Evolutionary conservation across 2,888 invertebrate species (phyloP).

Genomic region (Agapostemon virescens): DNA sequence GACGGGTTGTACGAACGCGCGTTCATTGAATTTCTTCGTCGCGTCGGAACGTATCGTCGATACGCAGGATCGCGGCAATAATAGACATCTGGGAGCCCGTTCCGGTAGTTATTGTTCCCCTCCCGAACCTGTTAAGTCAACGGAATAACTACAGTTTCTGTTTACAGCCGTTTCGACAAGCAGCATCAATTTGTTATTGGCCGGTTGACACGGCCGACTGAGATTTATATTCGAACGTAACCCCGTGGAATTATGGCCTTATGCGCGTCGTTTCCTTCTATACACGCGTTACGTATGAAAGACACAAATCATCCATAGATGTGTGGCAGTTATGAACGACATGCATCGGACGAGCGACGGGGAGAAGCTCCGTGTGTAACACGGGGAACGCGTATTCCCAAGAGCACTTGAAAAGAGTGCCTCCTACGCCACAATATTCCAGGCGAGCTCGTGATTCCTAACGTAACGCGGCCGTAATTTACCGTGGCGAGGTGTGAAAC

Average conservation of each 20-base stretch:
- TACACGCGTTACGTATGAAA: conserved; percentile 23
- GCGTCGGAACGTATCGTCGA: background rate
- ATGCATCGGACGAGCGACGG: conserved; percentile 3
- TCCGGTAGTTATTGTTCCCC: background rate
- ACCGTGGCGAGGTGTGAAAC: background rate
- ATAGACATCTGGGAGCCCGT: background rate
- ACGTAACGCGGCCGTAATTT: conserved; percentile 6
- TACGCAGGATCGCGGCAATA: background rate
- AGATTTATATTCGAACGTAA: conserved; percentile 20
- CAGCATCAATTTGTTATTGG: conserved; percentile 27
- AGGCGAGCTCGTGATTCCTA: background rate
- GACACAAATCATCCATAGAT: conserved; percentile 51
- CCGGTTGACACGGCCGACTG: conserved; percentile 2
- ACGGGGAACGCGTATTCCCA: background rate
- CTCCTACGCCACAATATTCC: conserved; percentile 10
- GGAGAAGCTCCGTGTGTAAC: background rate
- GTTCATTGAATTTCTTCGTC: background rate
- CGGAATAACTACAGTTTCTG: conserved; percentile 12
- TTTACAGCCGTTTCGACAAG: conserved; percentile 20
- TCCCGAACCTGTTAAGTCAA: conserved; percentile 11
- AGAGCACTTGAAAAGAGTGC: conserved; percentile 18
- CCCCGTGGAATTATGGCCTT: conserved; percentile 25
- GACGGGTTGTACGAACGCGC: background rate
- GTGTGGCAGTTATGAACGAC: conserved; percentile 48
- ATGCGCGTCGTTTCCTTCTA: conserved; percentile 17